Conservation (phyloP, 2,888 invertebrate species). For the Troilus luridus region DNA sequence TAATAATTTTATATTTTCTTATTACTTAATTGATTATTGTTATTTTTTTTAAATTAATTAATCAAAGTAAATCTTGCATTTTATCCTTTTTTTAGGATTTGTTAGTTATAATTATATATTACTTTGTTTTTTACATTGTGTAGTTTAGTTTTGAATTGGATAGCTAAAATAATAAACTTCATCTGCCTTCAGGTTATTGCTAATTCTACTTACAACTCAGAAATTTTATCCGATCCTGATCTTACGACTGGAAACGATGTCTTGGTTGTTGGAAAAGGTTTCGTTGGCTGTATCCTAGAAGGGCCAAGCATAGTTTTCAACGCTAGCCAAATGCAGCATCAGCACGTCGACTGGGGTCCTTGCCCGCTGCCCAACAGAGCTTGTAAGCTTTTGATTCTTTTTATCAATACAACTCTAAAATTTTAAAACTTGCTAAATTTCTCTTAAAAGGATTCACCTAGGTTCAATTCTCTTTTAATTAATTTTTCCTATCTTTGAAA, state of each 20-base stretch:
- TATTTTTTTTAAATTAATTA: slow-evolving; percentile 54
- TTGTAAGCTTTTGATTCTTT: slow-evolving; percentile 60
- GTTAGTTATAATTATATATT: not conserved
- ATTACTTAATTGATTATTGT: not conserved
- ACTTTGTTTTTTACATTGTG: not conserved
- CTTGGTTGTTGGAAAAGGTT: slow-evolving; percentile 84
- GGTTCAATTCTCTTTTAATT: not conserved
- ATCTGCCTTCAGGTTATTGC: slow-evolving; percentile 76
- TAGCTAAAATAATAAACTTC: not conserved
- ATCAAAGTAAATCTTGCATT: not conserved
- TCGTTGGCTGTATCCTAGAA: slow-evolving; percentile 87
- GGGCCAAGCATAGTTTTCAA: slow-evolving; percentile 89
- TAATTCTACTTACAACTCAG: slow-evolving; percentile 83
- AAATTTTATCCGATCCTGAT: slow-evolving; percentile 80
- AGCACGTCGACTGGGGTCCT: slow-evolving; percentile 81
- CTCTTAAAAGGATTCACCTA: not conserved
- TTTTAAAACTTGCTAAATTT: not conserved
- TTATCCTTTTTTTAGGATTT: not conserved
- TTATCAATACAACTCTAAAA: not conserved
- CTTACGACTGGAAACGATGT: slow-evolving; percentile 71
- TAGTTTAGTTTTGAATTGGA: slow-evolving; percentile 53
- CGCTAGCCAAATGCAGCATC: slow-evolving; percentile 73
- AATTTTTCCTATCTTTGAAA: not conserved
- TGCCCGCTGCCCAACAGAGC: slow-evolving; percentile 77
- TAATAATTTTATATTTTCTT: slow-evolving; percentile 69